phyloP scores from a whole-genome alignment of 2,888 invertebrate species.

The Odontocolon sp. region DNA sequence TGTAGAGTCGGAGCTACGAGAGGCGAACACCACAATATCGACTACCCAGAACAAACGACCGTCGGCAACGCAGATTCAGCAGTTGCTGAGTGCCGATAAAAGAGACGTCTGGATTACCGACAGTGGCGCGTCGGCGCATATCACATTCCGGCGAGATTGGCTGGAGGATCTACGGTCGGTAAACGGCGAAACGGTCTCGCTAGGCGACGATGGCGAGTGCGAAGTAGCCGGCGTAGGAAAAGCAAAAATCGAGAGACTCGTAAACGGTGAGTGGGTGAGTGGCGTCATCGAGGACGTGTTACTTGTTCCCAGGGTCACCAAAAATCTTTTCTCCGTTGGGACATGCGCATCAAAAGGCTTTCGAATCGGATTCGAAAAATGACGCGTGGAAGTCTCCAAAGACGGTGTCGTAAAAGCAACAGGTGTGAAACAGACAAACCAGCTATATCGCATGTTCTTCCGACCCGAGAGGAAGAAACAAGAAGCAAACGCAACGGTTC shows the following conservation, averaged over 20 bases:
- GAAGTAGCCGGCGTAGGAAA: constrained; percentile 64
- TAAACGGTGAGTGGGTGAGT: constrained; percentile 65
- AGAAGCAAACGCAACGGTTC: neutral
- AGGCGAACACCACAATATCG: neutral
- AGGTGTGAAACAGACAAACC: constrained; percentile 11
- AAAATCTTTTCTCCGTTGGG: constrained; percentile 75
- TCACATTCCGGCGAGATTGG: neutral
- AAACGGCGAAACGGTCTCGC: neutral
- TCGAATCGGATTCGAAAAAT: constrained; percentile 60
- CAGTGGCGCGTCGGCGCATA: neutral
- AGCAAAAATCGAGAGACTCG: constrained; percentile 59
- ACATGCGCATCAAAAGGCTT: constrained; percentile 63
- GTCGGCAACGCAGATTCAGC: constrained; percentile 20
- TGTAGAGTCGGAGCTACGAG: neutral
- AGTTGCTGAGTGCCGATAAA: constrained; percentile 3
- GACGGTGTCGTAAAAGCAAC: neutral
- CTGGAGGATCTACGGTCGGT: neutral
- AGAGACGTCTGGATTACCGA: neutral
- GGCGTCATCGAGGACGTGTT: constrained; percentile 63
- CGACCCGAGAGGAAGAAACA: neutral
- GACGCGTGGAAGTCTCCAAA: neutral
- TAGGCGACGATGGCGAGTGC: constrained; percentile 61
- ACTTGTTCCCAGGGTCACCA: constrained; percentile 70
- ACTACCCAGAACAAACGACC: neutral
- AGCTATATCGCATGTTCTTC: constrained; percentile 33